Percentiles rank a stretch among this genome's conserved stretches.
These are phyloP conservation scores for Xiphydria camelus DNA, from an alignment of 2,888 invertebrate genomes.

Conservation along the genomic window DNA sequence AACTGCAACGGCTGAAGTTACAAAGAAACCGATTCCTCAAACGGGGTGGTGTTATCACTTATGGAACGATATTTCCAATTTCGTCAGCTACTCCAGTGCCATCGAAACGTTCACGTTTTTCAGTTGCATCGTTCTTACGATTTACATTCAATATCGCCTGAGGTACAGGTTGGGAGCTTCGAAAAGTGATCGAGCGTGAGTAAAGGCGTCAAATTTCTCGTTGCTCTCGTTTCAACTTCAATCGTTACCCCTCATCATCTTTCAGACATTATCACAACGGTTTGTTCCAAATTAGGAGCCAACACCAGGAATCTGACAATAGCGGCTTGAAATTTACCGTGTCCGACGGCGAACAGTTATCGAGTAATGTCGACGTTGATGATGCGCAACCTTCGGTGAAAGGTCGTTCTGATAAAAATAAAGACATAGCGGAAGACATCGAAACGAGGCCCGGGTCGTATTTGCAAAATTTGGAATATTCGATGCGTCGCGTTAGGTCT, in stretches of 20 bases:
- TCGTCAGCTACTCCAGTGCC: constrained; percentile 11
- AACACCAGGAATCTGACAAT: background rate
- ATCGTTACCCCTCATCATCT: background rate
- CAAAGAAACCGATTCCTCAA: constrained; percentile 8
- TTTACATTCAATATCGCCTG: constrained; percentile 18
- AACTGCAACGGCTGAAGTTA: constrained; percentile 7
- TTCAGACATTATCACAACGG: background rate
- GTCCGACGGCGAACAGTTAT: too few species aligned
- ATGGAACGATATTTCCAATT: constrained; percentile 13
- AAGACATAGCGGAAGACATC: too few species aligned
- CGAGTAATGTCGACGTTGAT: too few species aligned
- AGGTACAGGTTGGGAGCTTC: background rate
- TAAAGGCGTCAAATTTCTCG: background rate
- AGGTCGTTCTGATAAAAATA: too few species aligned
- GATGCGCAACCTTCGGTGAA: too few species aligned
- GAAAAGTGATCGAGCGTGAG: background rate
- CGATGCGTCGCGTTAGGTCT: too few species aligned
- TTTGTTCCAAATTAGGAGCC: background rate
- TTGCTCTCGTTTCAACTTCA: background rate
- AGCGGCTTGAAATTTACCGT: background rate
- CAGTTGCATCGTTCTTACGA: constrained; percentile 15
- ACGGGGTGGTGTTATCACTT: constrained; percentile 12
- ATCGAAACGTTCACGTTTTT: constrained; percentile 15
- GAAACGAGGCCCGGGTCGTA: too few species aligned
- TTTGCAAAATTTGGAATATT: too few species aligned